phyloP scores from a whole-genome alignment of 1,140 invertebrate genomes.

The Yoshiicerus persimilis region DNA sequence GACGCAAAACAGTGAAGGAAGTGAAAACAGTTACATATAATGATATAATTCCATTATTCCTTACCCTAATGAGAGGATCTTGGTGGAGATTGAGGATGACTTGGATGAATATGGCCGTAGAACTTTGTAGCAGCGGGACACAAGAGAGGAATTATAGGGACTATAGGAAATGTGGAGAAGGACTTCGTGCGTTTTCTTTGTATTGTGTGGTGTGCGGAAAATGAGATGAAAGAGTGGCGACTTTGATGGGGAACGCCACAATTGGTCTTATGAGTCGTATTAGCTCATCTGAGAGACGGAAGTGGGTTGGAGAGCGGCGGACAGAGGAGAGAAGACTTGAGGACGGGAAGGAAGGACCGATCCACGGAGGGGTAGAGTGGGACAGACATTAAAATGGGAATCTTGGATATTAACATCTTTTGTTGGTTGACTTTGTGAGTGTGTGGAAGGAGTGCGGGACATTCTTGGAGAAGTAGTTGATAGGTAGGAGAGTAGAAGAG shows the following conservation, averaged over 20 bases:
- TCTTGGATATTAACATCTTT: slow-evolving; percentile 19
- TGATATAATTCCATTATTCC: too few species aligned
- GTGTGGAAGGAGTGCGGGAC: neutral
- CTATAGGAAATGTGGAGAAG: too few species aligned
- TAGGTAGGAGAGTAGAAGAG: neutral
- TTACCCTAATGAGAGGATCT: too few species aligned
- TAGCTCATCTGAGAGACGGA: slow-evolving; percentile 4
- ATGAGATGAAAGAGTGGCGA: neutral
- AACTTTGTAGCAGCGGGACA: too few species aligned
- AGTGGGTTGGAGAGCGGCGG: too few species aligned
- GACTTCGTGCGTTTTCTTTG: neutral
- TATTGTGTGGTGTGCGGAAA: neutral
- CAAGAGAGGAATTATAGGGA: neutral
- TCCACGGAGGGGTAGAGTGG: neutral
- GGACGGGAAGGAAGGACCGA: too few species aligned
- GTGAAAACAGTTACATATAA: too few species aligned
- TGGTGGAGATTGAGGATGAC: too few species aligned
- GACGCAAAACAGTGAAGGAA: too few species aligned
- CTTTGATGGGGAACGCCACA: neutral
- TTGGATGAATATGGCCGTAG: too few species aligned
- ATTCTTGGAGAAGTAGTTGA: too few species aligned
- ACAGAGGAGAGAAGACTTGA: too few species aligned
- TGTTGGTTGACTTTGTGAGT: neutral
- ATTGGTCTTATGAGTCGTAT: slow-evolving; percentile 4
- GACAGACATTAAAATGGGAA: neutral